Percentiles rank a stretch among this genome's conserved stretches.
These are phyloP conservation scores for Perdita meconis DNA, from an alignment of 2,888 invertebrate genomes.

Conservation along the genomic window DNA sequence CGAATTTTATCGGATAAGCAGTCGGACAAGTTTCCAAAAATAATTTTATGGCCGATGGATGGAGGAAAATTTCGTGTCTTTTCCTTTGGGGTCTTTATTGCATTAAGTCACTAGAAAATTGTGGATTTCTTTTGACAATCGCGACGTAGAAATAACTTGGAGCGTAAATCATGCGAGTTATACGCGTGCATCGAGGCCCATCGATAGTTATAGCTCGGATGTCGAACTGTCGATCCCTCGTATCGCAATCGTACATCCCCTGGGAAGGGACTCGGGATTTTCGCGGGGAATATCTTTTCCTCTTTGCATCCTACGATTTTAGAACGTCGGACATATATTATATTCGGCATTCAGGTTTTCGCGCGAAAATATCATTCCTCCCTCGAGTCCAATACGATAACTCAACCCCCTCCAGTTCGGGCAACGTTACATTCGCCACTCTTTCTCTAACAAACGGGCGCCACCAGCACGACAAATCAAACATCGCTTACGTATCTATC, in stretches of 20 bases:
- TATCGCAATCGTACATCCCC: conserved; percentile 59
- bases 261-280: conserved; percentile 59
- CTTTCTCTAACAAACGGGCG: conserved; percentile 29
- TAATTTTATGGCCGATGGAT: no score
- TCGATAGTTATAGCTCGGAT: conserved; percentile 45
- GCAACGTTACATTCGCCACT: conserved; percentile 44
- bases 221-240: conserved; percentile 66
- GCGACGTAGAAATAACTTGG: conserved; percentile 11
- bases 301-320: conserved; percentile 63
- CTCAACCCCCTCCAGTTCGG: conserved; percentile 53
- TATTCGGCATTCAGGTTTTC: conserved; percentile 70
- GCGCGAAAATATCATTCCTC: conserved; percentile 69
- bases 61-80: no score
- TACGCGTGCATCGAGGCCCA: conserved; percentile 34
- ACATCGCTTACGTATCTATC: conserved; percentile 33
- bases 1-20: neutral
- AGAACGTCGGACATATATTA: conserved; percentile 65
- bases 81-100: no score
- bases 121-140: no score
- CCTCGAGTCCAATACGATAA: conserved; percentile 72
- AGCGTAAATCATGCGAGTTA: conserved; percentile 33
- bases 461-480: conserved; percentile 53
- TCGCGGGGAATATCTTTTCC: conserved; percentile 55
- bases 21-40: neutral
- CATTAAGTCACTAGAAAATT: no score